These are phyloP conservation scores for Salvelinus namaycush DNA, from an alignment of 2,113 vertebrate genomes.

Conservation along the genomic window DNA sequence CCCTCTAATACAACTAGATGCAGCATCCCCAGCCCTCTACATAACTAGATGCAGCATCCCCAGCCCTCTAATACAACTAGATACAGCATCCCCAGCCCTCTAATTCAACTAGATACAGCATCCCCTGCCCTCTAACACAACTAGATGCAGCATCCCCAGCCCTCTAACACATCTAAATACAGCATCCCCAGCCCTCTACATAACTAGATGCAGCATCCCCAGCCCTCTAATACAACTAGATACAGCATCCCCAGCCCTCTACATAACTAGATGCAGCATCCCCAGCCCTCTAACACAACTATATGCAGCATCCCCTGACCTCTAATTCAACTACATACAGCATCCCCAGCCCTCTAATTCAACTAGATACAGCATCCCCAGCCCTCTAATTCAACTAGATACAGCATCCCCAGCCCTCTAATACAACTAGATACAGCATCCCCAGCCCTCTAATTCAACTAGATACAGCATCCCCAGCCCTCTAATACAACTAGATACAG, in stretches of 20 bases:
- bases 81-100: conserved; percentile 27
- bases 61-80: conserved; percentile 1
- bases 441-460: background rate
- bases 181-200: background rate
- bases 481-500: background rate
- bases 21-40: too few species aligned
- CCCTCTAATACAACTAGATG: background rate
- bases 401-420: background rate
- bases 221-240: background rate
- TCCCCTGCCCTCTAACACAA: too few species aligned
- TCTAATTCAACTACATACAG: background rate
- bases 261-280: background rate
- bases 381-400: background rate
- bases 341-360: conserved; percentile 2
- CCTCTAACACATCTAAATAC: conserved; percentile 2
- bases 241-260: background rate
- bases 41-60: background rate
- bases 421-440: background rate
- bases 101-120: background rate
- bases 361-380: background rate
- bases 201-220: conserved; percentile 25
- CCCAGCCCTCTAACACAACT: conserved; percentile 7
- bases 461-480: conserved; percentile 30
- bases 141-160: conserved; percentile 2
- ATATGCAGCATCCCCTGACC: background rate